These are phyloP conservation scores for Clamator glandarius DNA, from an alignment of 2,797 vertebrate genomes.

Conservation along the genomic window DNA sequence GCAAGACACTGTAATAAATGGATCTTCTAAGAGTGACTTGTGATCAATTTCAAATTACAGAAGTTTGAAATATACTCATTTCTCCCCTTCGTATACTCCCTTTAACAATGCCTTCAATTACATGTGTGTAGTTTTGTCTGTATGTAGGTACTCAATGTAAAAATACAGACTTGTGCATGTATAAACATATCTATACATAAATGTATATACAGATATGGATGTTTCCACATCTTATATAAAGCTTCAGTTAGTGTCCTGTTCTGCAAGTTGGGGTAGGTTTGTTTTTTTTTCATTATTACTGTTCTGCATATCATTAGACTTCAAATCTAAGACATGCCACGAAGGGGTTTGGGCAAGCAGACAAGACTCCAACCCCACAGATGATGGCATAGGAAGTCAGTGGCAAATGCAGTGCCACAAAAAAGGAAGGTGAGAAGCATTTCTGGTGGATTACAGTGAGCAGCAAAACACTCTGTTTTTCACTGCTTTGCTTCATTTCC, in stretches of 20 bases:
- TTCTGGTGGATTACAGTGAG: background rate
- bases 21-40: constrained; percentile 42
- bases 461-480: background rate
- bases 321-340: background rate
- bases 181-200: background rate
- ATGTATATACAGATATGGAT: accelerated
- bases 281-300: background rate
- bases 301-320: background rate
- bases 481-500: background rate
- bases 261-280: too few relatives aligned
- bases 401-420: background rate
- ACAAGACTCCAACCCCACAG: background rate
- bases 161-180: background rate
- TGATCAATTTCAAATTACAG: constrained; percentile 47
- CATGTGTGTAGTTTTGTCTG: background rate
- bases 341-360: background rate
- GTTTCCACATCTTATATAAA: background rate
- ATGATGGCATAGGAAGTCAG: background rate
- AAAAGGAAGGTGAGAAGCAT: background rate
- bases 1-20: constrained; percentile 50
- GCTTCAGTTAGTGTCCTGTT: background rate
- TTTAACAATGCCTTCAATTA: background rate
- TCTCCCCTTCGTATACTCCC: background rate
- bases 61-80: background rate
- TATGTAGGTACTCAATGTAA: background rate